Conservation (phyloP, 2,797 vertebrate species). For the Prunella strophiata region DNA sequence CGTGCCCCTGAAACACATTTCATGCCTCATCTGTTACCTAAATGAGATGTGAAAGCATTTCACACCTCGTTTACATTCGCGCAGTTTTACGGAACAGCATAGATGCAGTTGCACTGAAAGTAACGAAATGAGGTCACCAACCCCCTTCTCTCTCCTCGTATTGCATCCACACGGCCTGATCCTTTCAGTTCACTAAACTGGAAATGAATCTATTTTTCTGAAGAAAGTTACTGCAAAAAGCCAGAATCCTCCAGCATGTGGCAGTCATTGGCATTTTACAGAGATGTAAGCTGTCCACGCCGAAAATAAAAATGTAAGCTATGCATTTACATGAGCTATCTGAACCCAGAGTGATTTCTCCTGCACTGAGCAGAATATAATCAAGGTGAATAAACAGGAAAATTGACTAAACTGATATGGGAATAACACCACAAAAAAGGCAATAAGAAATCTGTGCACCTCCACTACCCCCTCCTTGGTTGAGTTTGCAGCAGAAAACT, state of each 20-base stretch:
- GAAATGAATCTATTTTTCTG: conserved; percentile 25
- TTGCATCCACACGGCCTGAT: not conserved
- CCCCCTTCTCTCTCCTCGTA: conserved; percentile 60
- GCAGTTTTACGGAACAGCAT: conserved; percentile 65
- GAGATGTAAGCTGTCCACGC: not conserved
- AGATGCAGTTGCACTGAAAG: conserved; percentile 61
- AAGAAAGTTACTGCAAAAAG: not conserved
- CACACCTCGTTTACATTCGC: conserved; percentile 79
- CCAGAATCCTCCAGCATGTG: not conserved
- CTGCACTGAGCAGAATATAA: not conserved
- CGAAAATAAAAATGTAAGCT: not conserved
- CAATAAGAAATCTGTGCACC: accelerated
- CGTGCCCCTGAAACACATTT: conserved; percentile 76
- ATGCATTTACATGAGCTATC: conserved; percentile 8
- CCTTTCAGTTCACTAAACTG: conserved; percentile 26
- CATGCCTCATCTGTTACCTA: conserved; percentile 79
- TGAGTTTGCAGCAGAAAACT: not conserved
- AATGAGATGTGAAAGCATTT: conserved; percentile 82
- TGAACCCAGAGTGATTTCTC: not conserved
- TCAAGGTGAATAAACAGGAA: conserved; percentile 20
- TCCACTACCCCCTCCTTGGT: accelerated
- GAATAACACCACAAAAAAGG: not conserved
- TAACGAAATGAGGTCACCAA: conserved; percentile 72
- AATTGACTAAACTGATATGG: not conserved
- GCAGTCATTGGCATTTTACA: not conserved